These are phyloP conservation scores for Drosophila pseudoananassae DNA, from an alignment of 1,140 invertebrate species.

Conservation along the genomic window DNA sequence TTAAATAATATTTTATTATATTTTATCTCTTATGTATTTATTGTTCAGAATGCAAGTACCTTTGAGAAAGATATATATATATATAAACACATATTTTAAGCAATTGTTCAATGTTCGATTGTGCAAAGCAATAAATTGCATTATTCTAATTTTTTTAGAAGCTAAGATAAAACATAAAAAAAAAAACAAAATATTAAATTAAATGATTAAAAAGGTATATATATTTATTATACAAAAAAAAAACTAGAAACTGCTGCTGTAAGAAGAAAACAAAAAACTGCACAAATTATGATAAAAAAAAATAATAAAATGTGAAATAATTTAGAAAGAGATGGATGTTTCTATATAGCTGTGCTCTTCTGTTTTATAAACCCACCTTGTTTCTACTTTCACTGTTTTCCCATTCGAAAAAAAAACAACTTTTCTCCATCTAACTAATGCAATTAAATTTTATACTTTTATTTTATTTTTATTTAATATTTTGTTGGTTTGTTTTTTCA, in stretches of 20 bases:
- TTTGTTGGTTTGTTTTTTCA: constrained; percentile 50
- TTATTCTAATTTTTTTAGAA: constrained; percentile 59
- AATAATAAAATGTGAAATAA: constrained; percentile 55
- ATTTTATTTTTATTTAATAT: constrained; percentile 77
- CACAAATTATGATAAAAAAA: constrained; percentile 49
- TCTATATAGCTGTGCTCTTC: not conserved
- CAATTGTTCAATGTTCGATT: constrained; percentile 53
- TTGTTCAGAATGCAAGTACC: constrained; percentile 45
- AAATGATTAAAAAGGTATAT: constrained; percentile 49
- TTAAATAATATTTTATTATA: not conserved
- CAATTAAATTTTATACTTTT: constrained; percentile 70
- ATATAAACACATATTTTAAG: not conserved
- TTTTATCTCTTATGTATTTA: constrained; percentile 32
- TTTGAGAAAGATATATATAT: constrained; percentile 42
- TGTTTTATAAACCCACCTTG: constrained; percentile 2
- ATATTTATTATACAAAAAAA: constrained; percentile 54
- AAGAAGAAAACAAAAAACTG: constrained; percentile 42
- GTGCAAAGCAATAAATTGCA: constrained; percentile 65
- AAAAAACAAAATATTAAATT: constrained; percentile 17
- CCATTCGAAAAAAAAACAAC: not conserved
- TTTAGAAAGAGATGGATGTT: constrained; percentile 37
- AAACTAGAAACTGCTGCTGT: constrained; percentile 26
- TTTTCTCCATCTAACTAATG: constrained; percentile 25
- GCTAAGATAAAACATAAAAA: constrained; percentile 48
- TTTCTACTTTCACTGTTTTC: constrained; percentile 11